Evolutionary conservation across 2,888 invertebrate species (phyloP), one percentile per base, ranked within the genome.

Genomic region (Lepidocyrtinus sp.): DNA sequence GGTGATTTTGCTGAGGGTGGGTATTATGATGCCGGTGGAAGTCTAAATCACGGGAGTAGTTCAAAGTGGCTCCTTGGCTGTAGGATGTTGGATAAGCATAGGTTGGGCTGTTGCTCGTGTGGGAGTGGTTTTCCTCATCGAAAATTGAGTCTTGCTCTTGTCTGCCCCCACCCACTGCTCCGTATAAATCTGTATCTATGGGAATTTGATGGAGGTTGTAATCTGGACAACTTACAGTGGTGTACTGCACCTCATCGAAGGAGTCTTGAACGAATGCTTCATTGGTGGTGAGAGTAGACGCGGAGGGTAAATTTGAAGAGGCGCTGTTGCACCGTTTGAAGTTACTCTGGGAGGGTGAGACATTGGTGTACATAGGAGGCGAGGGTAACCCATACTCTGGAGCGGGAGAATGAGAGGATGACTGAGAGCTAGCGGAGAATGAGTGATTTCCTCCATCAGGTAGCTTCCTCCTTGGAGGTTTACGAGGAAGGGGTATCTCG

Each of bases 401-500:
- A 12, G 75, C 46, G 21, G 75, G 70, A 7, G 81, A 59, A n/a
- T 68, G 69, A 2, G 62, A 63, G 7, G 73, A 64, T 36, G 70
- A 70, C 26, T 70, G 63, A 24, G 26, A 70, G 17, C 75, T 75
- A 1, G 72, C 61, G 19, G 75, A 75, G 55, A 69, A 75, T 0
- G 75, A 75, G 2, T 62, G 75, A 21, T 70, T 71, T 7, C 1
- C 65, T 55, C n/a, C n/a, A n/a, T 76, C 76, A 1, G 55, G 26
- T 7, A 17, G 0, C 25, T 71, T 70, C 19, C 70, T 46, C 9
- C 69, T 62, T 9, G 65, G 59, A 1, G 84, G 84, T 50, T 83
- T 83, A 59, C 73, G 70, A 5, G 85, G 86, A 2, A 85, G 27
- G 0, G 86, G 86, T 25, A 85, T 80, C 81, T 86, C 86, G 71